Evolutionary conservation across 1,140 invertebrate species (phyloP).

Genomic region (Ganaspis sp.): DNA sequence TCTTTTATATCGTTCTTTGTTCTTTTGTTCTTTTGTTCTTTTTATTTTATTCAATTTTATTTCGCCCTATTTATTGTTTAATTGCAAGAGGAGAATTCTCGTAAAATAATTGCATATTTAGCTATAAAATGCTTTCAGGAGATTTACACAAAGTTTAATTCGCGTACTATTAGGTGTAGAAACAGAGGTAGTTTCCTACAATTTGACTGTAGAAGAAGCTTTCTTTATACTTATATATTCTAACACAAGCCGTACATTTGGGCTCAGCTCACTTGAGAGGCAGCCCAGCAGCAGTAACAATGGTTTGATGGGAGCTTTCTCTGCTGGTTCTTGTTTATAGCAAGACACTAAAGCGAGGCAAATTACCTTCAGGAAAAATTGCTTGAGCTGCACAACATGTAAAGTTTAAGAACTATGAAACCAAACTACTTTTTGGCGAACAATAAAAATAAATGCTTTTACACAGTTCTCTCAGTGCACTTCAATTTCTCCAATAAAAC

Average conservation of each 20-base stretch:
- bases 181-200: background rate
- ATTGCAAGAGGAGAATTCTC: no score
- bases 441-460: background rate
- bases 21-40: no score
- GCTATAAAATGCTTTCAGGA: no score
- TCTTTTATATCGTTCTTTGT: no score
- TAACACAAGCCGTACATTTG: background rate
- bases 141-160: background rate
- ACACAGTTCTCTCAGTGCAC: background rate
- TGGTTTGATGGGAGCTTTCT: conserved; percentile 26
- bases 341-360: conserved; percentile 6
- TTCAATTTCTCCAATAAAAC: background rate
- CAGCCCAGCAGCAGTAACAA: conserved; percentile 13
- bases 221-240: conserved; percentile 19
- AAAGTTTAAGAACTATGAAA: conserved; percentile 25
- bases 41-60: no score
- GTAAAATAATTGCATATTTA: no score
- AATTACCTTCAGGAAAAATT: conserved; percentile 20
- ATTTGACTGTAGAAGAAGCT: background rate
- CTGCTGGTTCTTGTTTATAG: conserved; percentile 16
- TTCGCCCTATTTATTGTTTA: no score
- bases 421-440: background rate
- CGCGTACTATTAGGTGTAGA: background rate
- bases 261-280: conserved; percentile 24
- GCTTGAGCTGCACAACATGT: conserved; percentile 3